A percentile compares a stretch with the other conserved stretches of the same genome.
Conservation (phyloP, 2,113 vertebrate species). For the Paramisgurnus dabryanus region DNA sequence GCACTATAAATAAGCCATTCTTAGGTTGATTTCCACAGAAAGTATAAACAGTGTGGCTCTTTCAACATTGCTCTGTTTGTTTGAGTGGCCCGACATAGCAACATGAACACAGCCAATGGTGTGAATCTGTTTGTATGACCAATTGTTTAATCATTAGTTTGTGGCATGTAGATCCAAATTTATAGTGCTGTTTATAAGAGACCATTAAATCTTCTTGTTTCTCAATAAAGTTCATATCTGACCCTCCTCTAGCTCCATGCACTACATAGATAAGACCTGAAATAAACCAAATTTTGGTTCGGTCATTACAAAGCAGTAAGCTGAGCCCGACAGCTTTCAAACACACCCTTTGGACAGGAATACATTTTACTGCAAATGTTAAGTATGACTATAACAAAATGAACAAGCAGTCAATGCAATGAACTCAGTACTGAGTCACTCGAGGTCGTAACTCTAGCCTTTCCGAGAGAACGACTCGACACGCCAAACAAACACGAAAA, state of each 20-base stretch:
- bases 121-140: not conserved
- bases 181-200: not conserved
- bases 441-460: slow-evolving; percentile 14
- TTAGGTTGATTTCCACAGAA: not conserved
- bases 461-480: slow-evolving; percentile 19
- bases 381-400: slow-evolving; percentile 17
- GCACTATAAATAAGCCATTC: slow-evolving; percentile 7
- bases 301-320: slow-evolving; percentile 18
- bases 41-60: not conserved
- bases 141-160: not conserved
- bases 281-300: slow-evolving; percentile 1
- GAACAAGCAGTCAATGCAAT: not conserved
- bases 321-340: not conserved
- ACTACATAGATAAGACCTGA: slow-evolving; percentile 13
- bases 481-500: slow-evolving; percentile 17
- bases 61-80: not conserved
- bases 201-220: slow-evolving; percentile 24
- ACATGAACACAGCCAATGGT: not conserved
- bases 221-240: not conserved
- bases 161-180: too few relatives aligned
- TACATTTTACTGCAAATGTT: slow-evolving; percentile 8
- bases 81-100: not conserved
- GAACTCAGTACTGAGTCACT: slow-evolving; percentile 21
- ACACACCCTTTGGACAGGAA: slow-evolving; percentile 10
- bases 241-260: slow-evolving; percentile 17